These are phyloP conservation scores for Planiliza haematocheilus DNA, from an alignment of 2,113 vertebrate genomes.

Conservation along the genomic window DNA sequence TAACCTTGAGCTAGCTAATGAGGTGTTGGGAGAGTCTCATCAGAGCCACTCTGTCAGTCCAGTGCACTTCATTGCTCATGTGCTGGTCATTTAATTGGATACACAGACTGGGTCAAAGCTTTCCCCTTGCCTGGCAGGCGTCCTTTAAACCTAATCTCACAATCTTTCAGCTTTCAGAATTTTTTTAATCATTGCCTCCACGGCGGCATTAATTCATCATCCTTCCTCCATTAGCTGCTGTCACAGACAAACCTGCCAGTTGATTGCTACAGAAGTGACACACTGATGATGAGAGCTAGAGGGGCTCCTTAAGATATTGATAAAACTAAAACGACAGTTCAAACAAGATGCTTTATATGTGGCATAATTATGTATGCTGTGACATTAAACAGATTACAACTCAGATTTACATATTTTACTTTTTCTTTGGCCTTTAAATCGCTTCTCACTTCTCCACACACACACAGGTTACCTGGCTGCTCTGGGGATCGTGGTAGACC, in stretches of 20 bases:
- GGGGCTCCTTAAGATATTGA: neutral
- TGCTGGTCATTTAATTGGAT: conserved; percentile 31
- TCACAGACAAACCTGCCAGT: conserved; percentile 9
- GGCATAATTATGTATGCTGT: too few relatives aligned
- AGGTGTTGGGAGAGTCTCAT: conserved; percentile 13
- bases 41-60: conserved; percentile 8
- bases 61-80: conserved; percentile 19
- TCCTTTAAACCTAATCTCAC: conserved; percentile 16
- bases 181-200: conserved; percentile 10
- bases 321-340: neutral
- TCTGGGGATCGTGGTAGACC: conserved; percentile 86
- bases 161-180: conserved; percentile 1
- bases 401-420: neutral
- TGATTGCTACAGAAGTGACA: conserved; percentile 22
- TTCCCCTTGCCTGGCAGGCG: neutral
- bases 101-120: conserved; percentile 6
- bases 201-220: conserved; percentile 27
- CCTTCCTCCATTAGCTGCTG: conserved; percentile 30
- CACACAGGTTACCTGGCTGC: conserved; percentile 83
- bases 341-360: too few relatives aligned
- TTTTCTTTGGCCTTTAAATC: neutral
- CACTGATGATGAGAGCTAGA: conserved; percentile 16
- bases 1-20: conserved; percentile 10
- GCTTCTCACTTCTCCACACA: neutral
- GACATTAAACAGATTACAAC: neutral